Evolutionary conservation across 2,797 vertebrate species (phyloP).

Genomic region (Numenius phaeopus): DNA sequence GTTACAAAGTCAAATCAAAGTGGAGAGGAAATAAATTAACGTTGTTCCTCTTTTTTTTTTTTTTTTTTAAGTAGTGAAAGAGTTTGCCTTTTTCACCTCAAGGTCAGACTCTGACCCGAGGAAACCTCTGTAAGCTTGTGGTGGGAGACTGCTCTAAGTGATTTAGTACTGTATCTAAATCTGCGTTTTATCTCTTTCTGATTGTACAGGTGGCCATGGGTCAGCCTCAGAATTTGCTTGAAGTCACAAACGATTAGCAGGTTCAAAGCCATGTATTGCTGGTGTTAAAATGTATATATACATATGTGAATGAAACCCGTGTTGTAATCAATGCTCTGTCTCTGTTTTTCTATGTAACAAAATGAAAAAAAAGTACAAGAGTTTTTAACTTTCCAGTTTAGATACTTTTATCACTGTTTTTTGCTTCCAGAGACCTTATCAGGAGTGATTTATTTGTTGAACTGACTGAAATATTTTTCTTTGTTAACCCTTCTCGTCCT

Average conservation of each 20-base stretch:
- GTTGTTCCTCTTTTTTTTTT: background rate
- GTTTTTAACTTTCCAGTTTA: background rate
- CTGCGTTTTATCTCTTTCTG: conserved; percentile 49
- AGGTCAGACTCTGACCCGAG: background rate
- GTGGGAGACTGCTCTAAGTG: background rate
- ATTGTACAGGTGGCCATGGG: background rate
- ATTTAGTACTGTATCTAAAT: background rate
- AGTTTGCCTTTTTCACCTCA: background rate
- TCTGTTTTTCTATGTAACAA: background rate
- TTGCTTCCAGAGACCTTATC: background rate
- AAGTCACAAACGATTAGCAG: background rate
- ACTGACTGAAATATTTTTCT: background rate
- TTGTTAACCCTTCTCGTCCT: background rate
- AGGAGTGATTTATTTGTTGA: background rate
- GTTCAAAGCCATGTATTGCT: background rate
- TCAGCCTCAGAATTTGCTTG: background rate
- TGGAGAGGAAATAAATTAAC: background rate
- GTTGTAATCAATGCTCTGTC: background rate
- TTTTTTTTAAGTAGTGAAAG: background rate
- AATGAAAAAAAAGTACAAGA: background rate
- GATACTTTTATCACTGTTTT: background rate
- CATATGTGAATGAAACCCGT: background rate
- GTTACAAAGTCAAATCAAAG: background rate
- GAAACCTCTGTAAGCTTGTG: background rate
- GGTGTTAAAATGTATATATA: background rate